Evolutionary conservation across 1,140 invertebrate species (phyloP).

Genomic region (Bombus waltoni): DNA sequence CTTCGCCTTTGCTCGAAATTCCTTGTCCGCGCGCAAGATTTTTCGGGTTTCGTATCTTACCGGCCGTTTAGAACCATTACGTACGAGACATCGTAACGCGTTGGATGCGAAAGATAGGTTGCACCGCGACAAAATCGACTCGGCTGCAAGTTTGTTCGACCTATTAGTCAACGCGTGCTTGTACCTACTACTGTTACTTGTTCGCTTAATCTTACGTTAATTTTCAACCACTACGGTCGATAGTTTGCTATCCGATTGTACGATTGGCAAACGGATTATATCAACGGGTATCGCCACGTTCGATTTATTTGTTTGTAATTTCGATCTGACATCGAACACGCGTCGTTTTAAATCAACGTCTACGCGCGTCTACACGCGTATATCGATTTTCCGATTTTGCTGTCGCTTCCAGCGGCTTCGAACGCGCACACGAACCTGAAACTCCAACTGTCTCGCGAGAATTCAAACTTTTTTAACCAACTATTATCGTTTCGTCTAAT

Average conservation of each 20-base stretch:
- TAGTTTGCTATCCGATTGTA: neutral
- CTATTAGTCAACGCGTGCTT: slow-evolving; percentile 53
- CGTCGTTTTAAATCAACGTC: too few relatives aligned
- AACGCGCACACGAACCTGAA: too few relatives aligned
- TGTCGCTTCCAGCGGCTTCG: too few relatives aligned
- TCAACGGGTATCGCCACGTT: too few relatives aligned
- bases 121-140: neutral
- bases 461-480: too few relatives aligned
- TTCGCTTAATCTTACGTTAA: neutral
- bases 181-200: neutral
- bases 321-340: too few relatives aligned
- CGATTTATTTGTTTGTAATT: rapidly evolving
- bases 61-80: slow-evolving; percentile 40
- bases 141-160: slow-evolving; percentile 30
- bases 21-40: neutral
- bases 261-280: neutral
- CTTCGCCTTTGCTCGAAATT: neutral
- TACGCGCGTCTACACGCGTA: too few relatives aligned
- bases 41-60: neutral
- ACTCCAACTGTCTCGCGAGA: too few relatives aligned
- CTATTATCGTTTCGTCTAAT: neutral
- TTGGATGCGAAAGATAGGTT: neutral
- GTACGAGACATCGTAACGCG: slow-evolving; percentile 10
- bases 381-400: too few relatives aligned
- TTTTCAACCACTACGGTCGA: neutral